phyloP scores from a whole-genome alignment of 1,140 invertebrate genomes.

The Zaprionus camerounensis region DNA sequence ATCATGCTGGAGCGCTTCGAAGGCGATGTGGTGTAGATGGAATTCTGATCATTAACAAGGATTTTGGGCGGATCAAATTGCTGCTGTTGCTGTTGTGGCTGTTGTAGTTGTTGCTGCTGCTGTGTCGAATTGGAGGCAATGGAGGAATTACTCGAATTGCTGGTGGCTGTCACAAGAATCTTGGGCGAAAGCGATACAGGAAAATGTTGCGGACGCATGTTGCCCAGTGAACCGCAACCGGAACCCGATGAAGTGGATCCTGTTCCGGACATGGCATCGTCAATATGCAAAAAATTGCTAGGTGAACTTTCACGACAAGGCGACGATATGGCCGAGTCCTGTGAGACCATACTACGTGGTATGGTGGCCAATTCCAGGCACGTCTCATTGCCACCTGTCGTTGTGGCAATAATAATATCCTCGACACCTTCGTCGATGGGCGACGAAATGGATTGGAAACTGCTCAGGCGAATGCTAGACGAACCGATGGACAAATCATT shows the following conservation, averaged over 20 bases:
- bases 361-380: conserved; percentile 79
- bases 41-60: conserved; percentile 84
- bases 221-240: conserved; percentile 58
- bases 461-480: conserved; percentile 79
- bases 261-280: conserved; percentile 70
- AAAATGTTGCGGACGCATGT: conserved; percentile 77
- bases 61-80: conserved; percentile 84
- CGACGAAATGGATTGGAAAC: conserved; percentile 84
- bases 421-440: conserved; percentile 84
- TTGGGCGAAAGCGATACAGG: conserved; percentile 79
- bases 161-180: conserved; percentile 79
- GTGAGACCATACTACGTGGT: conserved; percentile 79
- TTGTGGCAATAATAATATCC: conserved; percentile 82
- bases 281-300: conserved; percentile 78
- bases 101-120: conserved; percentile 37
- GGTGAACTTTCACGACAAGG: conserved; percentile 80
- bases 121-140: conserved; percentile 57
- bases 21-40: conserved; percentile 84
- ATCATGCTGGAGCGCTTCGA: conserved; percentile 82
- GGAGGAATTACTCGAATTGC: conserved; percentile 77
- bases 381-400: conserved; percentile 79
- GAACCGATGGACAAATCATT: conserved; percentile 83
- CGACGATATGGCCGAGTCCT: conserved; percentile 82
- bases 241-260: conserved; percentile 73
- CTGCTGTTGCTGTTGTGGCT: conserved; percentile 53